A percentile compares a stretch with the other conserved stretches of the same genome.
phyloP scores from a whole-genome alignment of 92 coral and sea anemone genomes.

The Phenganax subtilis region DNA sequence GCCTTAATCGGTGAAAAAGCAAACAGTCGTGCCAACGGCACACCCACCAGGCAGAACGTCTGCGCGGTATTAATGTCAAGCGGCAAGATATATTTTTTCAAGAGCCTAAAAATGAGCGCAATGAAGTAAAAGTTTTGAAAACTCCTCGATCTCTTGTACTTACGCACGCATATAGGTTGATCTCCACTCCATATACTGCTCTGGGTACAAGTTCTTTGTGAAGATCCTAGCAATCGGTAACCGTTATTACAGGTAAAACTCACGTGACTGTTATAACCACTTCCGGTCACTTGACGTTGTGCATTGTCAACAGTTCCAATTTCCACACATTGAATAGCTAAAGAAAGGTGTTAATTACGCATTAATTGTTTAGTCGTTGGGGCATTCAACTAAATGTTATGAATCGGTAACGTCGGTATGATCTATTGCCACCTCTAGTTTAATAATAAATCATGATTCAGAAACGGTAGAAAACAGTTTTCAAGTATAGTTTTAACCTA shows the following conservation, averaged over 20 bases:
- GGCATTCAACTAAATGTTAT: not conserved
- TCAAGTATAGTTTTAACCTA: too few species aligned
- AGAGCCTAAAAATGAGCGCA: too few species aligned
- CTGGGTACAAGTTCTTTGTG: slow-evolving; percentile 63
- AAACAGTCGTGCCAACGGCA: too few species aligned
- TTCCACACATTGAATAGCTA: slow-evolving; percentile 67
- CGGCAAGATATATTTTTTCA: too few species aligned
- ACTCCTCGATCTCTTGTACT: slow-evolving; percentile 34
- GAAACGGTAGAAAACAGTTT: too few species aligned
- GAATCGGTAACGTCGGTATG: not conserved
- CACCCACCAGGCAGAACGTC: too few species aligned
- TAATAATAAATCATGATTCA: too few species aligned
- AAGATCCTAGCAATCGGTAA: slow-evolving; percentile 59
- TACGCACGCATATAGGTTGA: slow-evolving; percentile 90
- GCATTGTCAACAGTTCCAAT: slow-evolving; percentile 70
- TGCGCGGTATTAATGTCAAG: too few species aligned
- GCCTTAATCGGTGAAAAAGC: too few species aligned
- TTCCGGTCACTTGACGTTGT: slow-evolving; percentile 56
- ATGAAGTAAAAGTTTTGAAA: not conserved
- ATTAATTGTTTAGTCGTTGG: not conserved
- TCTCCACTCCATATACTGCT: slow-evolving; percentile 66
- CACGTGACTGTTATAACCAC: slow-evolving; percentile 64
- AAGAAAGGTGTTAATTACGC: not conserved
- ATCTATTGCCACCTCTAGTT: too few species aligned
- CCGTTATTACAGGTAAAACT: slow-evolving; percentile 62